phyloP scores from a whole-genome alignment of 2,888 invertebrate species.

The Mythimna lalbum region DNA sequence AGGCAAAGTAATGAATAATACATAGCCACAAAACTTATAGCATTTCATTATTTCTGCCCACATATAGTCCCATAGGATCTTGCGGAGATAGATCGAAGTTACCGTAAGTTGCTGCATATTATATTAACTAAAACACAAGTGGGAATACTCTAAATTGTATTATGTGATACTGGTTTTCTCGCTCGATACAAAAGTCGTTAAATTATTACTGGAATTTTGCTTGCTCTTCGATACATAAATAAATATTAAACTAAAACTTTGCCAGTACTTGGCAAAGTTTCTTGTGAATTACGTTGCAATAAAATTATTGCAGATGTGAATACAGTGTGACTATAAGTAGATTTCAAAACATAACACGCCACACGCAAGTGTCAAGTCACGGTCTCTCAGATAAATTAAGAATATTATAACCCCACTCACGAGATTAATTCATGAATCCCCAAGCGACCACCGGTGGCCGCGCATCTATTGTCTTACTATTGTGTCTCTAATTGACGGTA shows the following conservation, averaged over 20 bases:
- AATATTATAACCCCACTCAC: neutral
- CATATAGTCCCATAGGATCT: slow-evolving; percentile 74
- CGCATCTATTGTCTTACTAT: too few relatives aligned
- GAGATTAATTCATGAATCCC: too few relatives aligned
- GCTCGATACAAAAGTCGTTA: slow-evolving; percentile 41
- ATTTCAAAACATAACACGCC: slow-evolving; percentile 20
- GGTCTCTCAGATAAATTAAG: slow-evolving; percentile 13
- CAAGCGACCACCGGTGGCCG: too few relatives aligned
- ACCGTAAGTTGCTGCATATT: slow-evolving; percentile 75
- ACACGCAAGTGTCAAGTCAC: slow-evolving; percentile 9
- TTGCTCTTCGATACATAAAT: slow-evolving; percentile 21
- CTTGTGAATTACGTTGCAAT: slow-evolving; percentile 17
- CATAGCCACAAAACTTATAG: slow-evolving; percentile 71
- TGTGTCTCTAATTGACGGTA: too few relatives aligned
- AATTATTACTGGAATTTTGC: slow-evolving; percentile 39
- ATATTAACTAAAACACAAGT: slow-evolving; percentile 70
- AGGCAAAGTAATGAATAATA: slow-evolving; percentile 72
- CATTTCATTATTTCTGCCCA: slow-evolving; percentile 79
- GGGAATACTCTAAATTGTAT: slow-evolving; percentile 69
- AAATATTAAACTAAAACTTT: slow-evolving; percentile 28
- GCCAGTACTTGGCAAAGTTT: slow-evolving; percentile 24
- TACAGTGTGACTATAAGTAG: slow-evolving; percentile 1
- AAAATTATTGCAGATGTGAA: slow-evolving; percentile 22
- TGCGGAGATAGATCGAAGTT: slow-evolving; percentile 71
- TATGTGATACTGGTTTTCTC: slow-evolving; percentile 39